Conservation (phyloP, 2,797 vertebrate genomes). For the Acropternis orthonyx region DNA sequence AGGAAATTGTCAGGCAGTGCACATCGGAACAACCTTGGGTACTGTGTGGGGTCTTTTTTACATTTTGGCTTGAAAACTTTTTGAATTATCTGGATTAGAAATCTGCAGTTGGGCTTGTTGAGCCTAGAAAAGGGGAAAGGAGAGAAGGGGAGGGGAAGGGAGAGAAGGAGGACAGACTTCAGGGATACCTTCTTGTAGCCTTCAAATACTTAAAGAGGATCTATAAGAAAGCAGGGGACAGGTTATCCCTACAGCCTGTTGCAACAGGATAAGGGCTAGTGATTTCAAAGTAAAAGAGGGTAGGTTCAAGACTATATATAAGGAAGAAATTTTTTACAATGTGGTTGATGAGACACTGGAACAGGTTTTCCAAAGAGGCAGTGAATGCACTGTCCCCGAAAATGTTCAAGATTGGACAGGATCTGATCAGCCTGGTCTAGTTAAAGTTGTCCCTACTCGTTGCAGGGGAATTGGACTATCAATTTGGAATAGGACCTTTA, state of each 20-base stretch:
- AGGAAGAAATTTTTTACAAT: background rate
- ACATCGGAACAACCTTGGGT: background rate
- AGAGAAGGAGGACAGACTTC: background rate
- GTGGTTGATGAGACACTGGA: background rate
- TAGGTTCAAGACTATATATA: background rate
- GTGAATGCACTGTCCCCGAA: too few relatives aligned
- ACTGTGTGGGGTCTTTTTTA: background rate
- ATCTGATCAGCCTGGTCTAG: background rate
- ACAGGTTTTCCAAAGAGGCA: background rate
- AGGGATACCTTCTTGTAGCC: background rate
- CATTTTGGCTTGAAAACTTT: background rate
- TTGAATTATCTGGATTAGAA: too few relatives aligned
- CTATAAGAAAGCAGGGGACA: background rate
- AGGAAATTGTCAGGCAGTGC: background rate
- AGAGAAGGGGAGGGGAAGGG: background rate
- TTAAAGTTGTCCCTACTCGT: background rate
- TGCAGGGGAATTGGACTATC: background rate
- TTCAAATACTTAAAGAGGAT: background rate
- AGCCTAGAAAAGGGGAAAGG: background rate
- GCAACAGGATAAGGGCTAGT: background rate
- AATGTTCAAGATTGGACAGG: background rate
- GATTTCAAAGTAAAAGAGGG: background rate
- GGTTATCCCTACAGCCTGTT: background rate
- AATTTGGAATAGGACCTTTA: background rate
- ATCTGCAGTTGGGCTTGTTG: too few relatives aligned